A percentile compares a stretch with the other conserved stretches of the same genome.
These are phyloP conservation scores for Sanderia malayensis DNA, from an alignment of 30 jellyfish, hydroid and myxozoan genomes.

Conservation along the genomic window DNA sequence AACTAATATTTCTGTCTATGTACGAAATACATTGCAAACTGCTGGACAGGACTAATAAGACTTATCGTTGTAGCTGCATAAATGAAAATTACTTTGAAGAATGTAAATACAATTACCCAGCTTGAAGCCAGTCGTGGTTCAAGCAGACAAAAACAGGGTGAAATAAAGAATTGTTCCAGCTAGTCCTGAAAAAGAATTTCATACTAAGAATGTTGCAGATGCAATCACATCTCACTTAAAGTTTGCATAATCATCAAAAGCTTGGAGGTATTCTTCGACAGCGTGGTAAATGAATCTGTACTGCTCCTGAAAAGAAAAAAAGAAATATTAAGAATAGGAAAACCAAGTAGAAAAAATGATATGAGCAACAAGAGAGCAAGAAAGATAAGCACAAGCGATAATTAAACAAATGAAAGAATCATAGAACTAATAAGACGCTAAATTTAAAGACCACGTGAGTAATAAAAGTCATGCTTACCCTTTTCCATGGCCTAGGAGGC, in stretches of 20 bases:
- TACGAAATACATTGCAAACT: not conserved
- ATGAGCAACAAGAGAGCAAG: not conserved
- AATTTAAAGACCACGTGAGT: no score
- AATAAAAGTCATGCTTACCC: no score
- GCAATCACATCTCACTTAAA: conserved; percentile 12
- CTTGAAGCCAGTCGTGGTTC: not conserved
- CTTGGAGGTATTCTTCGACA: conserved; percentile 73
- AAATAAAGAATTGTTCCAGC: not conserved
- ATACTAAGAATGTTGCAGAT: not conserved
- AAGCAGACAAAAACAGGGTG: not conserved
- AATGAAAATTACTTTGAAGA: not conserved
- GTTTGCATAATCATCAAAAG: conserved; percentile 83
- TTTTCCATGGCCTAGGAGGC: no score
- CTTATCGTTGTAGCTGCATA: no score
- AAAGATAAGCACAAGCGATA: not conserved
- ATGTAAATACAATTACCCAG: not conserved
- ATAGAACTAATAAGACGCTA: no score
- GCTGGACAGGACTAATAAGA: not conserved
- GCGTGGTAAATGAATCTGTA: conserved; percentile 69
- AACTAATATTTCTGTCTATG: not conserved
- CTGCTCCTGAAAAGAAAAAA: conserved; percentile 55
- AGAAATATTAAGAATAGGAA: not conserved
- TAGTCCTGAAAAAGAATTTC: not conserved
- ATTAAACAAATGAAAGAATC: no score
- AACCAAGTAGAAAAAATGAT: not conserved